Conservation (phyloP, 92 coral and sea anemone genomes). For the Diadumene lineata region DNA sequence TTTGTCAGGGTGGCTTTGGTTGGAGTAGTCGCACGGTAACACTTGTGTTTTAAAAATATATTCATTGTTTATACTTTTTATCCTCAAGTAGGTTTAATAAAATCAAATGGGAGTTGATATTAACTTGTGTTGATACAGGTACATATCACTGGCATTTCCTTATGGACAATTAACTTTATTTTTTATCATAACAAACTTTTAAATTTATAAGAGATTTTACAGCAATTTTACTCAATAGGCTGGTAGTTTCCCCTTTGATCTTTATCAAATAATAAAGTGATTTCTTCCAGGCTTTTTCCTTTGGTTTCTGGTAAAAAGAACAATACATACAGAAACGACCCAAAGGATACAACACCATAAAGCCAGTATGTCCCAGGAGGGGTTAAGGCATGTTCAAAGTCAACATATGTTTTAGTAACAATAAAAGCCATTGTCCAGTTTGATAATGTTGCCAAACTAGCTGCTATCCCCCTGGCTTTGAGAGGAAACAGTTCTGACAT, state of each 20-base stretch:
- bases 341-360: constrained; percentile 61
- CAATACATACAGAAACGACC: constrained; percentile 61
- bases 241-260: not conserved
- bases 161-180: too few species aligned
- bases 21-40: too few species aligned
- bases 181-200: too few species aligned
- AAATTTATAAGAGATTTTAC: too few species aligned
- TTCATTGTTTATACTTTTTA: too few species aligned
- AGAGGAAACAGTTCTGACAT: constrained; percentile 88
- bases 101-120: too few species aligned
- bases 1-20: too few species aligned
- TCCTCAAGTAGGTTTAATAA: too few species aligned
- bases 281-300: constrained; percentile 81
- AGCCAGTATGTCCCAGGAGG: constrained; percentile 80
- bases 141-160: too few species aligned
- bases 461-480: constrained; percentile 76
- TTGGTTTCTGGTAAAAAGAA: constrained; percentile 84
- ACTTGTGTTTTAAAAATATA: too few species aligned
- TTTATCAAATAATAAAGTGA: constrained; percentile 58
- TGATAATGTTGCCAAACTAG: constrained; percentile 52
- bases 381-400: constrained; percentile 50
- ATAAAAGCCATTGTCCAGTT: constrained; percentile 66
- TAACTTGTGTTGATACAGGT: too few species aligned
- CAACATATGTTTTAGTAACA: constrained; percentile 64
- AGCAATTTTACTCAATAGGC: not conserved